Evolutionary conservation across 2,888 invertebrate species (phyloP).

Genomic region (Epinotia demarniana): DNA sequence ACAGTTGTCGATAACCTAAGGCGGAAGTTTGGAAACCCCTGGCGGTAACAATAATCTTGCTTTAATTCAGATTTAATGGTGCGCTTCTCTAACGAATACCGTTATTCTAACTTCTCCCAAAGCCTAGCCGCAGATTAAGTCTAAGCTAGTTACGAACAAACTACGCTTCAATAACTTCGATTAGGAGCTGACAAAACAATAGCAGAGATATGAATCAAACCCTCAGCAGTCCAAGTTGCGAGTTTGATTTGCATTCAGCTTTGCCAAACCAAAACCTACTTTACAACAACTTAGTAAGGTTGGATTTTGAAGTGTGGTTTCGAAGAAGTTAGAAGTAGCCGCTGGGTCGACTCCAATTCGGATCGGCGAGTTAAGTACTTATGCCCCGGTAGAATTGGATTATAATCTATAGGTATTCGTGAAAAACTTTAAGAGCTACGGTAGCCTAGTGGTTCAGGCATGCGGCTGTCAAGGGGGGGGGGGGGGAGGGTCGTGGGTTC

Average conservation of each 20-base stretch:
- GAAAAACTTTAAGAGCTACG: too few species aligned
- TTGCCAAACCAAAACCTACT: conserved; percentile 41
- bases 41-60: too few species aligned
- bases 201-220: conserved; percentile 61
- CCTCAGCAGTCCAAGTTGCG: conserved; percentile 23
- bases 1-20: too few species aligned
- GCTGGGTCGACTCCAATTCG: conserved; percentile 25
- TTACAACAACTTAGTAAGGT: conserved; percentile 42
- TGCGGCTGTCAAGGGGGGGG: too few species aligned
- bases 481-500: too few species aligned
- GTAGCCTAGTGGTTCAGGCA: too few species aligned
- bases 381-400: conserved; percentile 8
- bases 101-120: conserved; percentile 3
- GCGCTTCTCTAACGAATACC: neutral
- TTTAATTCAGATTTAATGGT: neutral
- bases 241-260: conserved; percentile 35
- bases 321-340: conserved; percentile 18
- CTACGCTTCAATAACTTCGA: conserved; percentile 40
- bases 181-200: conserved; percentile 54
- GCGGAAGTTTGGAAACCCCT: too few species aligned
- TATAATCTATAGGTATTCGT: conserved; percentile 8
- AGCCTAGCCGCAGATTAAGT: conserved; percentile 19
- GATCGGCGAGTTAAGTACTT: conserved; percentile 26
- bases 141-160: conserved; percentile 22
- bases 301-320: neutral